Evolutionary conservation across 1,140 invertebrate species (phyloP).

Genomic region (Apocrypta bakeri): DNA sequence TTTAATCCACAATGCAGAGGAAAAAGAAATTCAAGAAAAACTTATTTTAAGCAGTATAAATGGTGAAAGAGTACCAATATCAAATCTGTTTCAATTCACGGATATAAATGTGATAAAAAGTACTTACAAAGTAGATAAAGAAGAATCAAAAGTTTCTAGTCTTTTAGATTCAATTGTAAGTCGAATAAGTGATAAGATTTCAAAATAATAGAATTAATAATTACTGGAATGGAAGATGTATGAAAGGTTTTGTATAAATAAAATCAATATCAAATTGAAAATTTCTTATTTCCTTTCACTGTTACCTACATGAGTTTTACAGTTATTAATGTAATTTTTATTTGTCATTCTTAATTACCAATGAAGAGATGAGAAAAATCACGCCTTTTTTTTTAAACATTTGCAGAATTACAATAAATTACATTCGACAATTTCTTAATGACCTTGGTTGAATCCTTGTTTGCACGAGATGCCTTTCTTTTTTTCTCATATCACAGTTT

Average conservation of each 20-base stretch:
- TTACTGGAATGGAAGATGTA: constrained; percentile 51
- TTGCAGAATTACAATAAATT: constrained; percentile 48
- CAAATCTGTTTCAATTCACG: constrained; percentile 68
- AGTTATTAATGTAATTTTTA: constrained; percentile 43
- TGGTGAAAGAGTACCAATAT: constrained; percentile 73
- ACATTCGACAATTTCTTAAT: constrained; percentile 45
- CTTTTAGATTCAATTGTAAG: constrained; percentile 78
- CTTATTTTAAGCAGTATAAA: constrained; percentile 70
- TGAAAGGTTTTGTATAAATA: constrained; percentile 47
- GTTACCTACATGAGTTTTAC: constrained; percentile 48
- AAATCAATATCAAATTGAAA: constrained; percentile 48
- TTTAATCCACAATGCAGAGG: constrained; percentile 70
- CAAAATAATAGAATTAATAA: not conserved
- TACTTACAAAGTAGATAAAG: constrained; percentile 76
- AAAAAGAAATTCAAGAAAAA: constrained; percentile 64
- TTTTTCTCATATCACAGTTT: constrained; percentile 51
- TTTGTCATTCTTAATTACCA: constrained; percentile 45
- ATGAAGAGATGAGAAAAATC: constrained; percentile 52
- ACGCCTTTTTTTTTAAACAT: constrained; percentile 48
- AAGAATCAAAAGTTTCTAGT: constrained; percentile 67
- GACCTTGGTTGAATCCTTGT: constrained; percentile 35
- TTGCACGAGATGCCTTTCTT: constrained; percentile 45
- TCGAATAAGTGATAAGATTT: constrained; percentile 78
- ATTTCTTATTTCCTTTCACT: constrained; percentile 50
- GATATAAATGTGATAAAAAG: constrained; percentile 74